These are phyloP conservation scores for Edolisoma coerulescens DNA, from an alignment of 2,113 vertebrate genomes.

Conservation along the genomic window DNA sequence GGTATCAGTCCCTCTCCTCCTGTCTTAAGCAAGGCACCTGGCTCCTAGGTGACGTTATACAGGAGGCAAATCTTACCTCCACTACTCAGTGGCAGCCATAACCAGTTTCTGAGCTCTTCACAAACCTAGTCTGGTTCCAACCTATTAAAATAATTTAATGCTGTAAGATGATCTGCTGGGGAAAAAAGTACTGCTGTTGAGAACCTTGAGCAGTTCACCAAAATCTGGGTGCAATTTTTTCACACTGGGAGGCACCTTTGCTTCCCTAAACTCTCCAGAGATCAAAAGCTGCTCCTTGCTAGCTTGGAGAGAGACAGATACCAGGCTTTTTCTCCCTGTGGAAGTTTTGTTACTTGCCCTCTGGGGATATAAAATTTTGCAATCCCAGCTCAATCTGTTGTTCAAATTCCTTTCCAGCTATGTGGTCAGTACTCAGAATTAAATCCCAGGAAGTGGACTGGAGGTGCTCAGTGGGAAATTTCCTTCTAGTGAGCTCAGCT, in stretches of 20 bases:
- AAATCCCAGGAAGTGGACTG: not conserved
- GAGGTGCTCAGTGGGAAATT: slow-evolving; percentile 10
- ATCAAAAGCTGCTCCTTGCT: slow-evolving; percentile 17
- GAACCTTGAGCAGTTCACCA: not conserved
- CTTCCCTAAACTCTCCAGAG: slow-evolving; percentile 13
- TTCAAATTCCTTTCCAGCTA: slow-evolving; percentile 28
- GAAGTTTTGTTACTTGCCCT: slow-evolving; percentile 27
- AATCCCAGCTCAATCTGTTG: not conserved
- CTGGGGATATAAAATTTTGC: slow-evolving; percentile 22
- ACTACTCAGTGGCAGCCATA: not conserved
- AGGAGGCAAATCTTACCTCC: not conserved
- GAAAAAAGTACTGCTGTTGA: not conserved
- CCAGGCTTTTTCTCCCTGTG: not conserved
- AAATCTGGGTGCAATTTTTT: not conserved
- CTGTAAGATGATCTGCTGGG: slow-evolving; percentile 5
- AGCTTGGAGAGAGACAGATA: not conserved
- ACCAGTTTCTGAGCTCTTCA: not conserved
- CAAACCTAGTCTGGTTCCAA: not conserved
- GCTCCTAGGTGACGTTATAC: not conserved
- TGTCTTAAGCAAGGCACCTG: not conserved
- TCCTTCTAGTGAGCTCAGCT: slow-evolving; percentile 19
- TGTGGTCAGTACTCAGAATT: slow-evolving; percentile 31
- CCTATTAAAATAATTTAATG: not conserved
- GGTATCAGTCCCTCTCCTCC: not conserved
- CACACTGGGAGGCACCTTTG: not conserved